Base-by-base conservation (phyloP, 2,888 invertebrate genomes). In the Mesorhabditis spiculigera region DNA sequence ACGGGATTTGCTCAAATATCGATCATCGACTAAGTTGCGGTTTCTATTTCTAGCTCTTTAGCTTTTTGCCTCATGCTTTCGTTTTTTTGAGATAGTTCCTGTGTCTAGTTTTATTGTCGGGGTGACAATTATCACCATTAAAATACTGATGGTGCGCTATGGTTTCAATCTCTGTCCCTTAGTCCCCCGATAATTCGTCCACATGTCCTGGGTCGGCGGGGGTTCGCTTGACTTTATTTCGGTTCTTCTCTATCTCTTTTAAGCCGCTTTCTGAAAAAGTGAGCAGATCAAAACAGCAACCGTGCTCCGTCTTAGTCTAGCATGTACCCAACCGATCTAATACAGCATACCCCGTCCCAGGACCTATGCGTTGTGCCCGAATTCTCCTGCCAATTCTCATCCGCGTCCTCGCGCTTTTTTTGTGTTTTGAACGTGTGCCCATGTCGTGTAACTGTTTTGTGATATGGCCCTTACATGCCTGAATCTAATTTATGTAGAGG, bases 1-100 rank as follows among this genome's bases (percentile, higher is more conserved):
- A 91, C 96, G 86, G 97, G 97, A 85, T 97, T 92, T 90, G 98
- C 97, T 87, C 96, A 97, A 89, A 92, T 98, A 87, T 94, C 95
- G 82, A 91, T 95, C 87, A 92, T 92, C 80, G 93, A 93, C 50
- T 70, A 50, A 50, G 58, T 50, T 13, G 10, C 58, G 58, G 10
- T 28, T 28, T 50, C 58, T 50, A n/a, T n/a, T 50, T 50, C 58
- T 50, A 28, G 28, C 28, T 28, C 28, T 28, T 28, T 28, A 28
- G 28, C 28, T 28, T 28, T 28, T 28, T 28, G 10, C 58, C 58
- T n/a, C 58, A 50, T 50, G 8, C 58, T 13, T 50, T 50, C 58
- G 58, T 13, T 50, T 50, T 50, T 50, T 50, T 50, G 8, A 10
- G n/a, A n/a, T 13, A 50, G 8, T 50, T 50, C n/a, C 58, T 50